phyloP scores from a whole-genome alignment of 2,797 vertebrate species.

The Dallia pectoralis region DNA sequence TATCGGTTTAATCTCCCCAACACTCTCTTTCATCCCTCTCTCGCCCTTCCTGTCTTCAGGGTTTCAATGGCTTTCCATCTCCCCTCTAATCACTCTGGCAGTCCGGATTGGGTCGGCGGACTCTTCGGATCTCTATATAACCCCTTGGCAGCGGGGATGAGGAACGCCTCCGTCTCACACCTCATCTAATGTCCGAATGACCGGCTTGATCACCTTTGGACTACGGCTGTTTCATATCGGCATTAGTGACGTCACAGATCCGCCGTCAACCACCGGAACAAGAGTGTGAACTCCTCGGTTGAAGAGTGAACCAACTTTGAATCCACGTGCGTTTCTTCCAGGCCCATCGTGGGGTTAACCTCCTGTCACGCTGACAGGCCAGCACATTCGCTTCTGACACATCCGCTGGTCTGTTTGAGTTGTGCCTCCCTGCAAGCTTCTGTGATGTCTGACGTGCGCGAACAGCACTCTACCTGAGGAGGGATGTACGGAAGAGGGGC shows the following conservation, averaged over 20 bases:
- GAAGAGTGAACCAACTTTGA: background rate
- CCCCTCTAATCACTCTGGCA: constrained; percentile 62
- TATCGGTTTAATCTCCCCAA: constrained; percentile 9
- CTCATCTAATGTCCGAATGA: constrained; percentile 59
- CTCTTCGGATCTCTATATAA: constrained; percentile 63
- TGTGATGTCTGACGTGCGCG: constrained; percentile 58
- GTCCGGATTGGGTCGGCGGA: constrained; percentile 57
- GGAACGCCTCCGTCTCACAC: constrained; percentile 29
- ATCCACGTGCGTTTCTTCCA: background rate
- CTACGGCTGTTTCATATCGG: constrained; percentile 28
- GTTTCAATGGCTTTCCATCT: constrained; percentile 54
- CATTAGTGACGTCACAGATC: constrained; percentile 52
- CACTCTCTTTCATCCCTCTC: constrained; percentile 6
- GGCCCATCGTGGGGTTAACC: background rate
- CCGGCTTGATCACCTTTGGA: constrained; percentile 64
- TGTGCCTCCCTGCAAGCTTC: constrained; percentile 67
- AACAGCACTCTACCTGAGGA: constrained; percentile 68
- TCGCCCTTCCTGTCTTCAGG: constrained; percentile 28
- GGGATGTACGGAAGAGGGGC: constrained; percentile 10
- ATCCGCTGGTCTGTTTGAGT: constrained; percentile 67
- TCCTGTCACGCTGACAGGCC: background rate
- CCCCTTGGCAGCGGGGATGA: constrained; percentile 55
- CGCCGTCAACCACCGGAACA: constrained; percentile 34
- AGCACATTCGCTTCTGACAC: background rate
- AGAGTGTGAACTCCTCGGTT: constrained; percentile 32